phyloP scores from a whole-genome alignment of 2,888 invertebrate species.

The Dolomedes plantarius region DNA sequence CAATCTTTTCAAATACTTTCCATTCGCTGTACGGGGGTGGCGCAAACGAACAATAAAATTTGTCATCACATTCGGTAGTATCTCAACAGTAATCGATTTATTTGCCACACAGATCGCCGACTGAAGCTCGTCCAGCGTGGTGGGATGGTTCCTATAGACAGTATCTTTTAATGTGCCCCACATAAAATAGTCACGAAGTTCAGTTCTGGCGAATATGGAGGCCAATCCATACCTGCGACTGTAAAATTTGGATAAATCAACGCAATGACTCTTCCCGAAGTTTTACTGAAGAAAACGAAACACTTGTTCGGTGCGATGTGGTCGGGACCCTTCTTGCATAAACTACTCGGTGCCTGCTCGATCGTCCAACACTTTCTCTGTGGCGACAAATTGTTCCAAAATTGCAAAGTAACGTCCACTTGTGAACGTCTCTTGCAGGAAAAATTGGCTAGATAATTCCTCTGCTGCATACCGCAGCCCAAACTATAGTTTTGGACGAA shows the following conservation, averaged over 20 bases:
- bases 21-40: no score
- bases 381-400: constrained; percentile 11
- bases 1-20: no score
- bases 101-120: not conserved
- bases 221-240: not conserved
- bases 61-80: no score
- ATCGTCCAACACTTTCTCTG: constrained; percentile 13
- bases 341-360: constrained; percentile 1
- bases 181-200: not conserved
- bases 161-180: not conserved
- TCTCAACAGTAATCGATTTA: no score
- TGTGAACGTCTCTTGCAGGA: not conserved
- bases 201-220: not conserved
- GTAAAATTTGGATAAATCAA: not conserved
- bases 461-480: not conserved
- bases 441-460: not conserved
- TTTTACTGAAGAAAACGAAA: not conserved
- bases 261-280: not conserved
- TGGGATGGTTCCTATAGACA: not conserved
- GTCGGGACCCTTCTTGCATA: not conserved
- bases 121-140: not conserved
- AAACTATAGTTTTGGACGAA: not conserved
- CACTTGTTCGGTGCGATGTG: not conserved
- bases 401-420: not conserved
- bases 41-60: no score